phyloP scores from a whole-genome alignment of 1,140 invertebrate species.

The Diabrotica virgifera region DNA sequence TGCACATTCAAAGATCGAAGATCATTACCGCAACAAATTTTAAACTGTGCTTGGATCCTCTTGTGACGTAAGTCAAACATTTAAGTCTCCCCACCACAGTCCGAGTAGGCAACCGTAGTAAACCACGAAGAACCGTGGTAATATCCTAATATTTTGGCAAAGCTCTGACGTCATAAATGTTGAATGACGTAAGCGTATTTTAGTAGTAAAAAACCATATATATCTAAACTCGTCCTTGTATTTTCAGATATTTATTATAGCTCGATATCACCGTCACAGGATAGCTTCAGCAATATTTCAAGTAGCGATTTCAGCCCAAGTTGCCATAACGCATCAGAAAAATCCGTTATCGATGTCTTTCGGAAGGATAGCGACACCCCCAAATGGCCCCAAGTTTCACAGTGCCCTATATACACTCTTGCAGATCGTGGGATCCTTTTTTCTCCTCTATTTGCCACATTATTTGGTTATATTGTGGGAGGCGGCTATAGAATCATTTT shows the following conservation, averaged over 20 bases:
- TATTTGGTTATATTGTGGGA: constrained; percentile 72
- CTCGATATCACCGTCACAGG: constrained; percentile 74
- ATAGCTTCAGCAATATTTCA: constrained; percentile 83
- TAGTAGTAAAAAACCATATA: no score
- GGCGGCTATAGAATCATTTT: constrained; percentile 42
- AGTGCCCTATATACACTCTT: constrained; percentile 68
- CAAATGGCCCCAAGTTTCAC: constrained; percentile 56
- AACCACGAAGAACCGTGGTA: no score
- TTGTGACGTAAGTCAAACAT: no score
- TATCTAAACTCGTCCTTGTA: not conserved
- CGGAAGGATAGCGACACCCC: constrained; percentile 52
- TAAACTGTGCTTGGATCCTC: no score
- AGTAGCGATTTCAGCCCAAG: constrained; percentile 77
- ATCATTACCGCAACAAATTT: no score
- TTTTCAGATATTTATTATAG: constrained; percentile 69
- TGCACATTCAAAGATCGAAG: no score
- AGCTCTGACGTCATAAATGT: no score
- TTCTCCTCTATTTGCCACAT: constrained; percentile 71
- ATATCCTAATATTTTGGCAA: no score
- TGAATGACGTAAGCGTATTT: no score
- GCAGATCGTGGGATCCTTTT: constrained; percentile 67
- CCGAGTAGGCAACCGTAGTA: no score
- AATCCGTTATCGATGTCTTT: constrained; percentile 70
- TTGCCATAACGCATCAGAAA: constrained; percentile 76
- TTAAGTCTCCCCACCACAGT: no score